Evolutionary conservation across 2,797 vertebrate genomes (phyloP).

Genomic region (Apodemus agrarius): DNA sequence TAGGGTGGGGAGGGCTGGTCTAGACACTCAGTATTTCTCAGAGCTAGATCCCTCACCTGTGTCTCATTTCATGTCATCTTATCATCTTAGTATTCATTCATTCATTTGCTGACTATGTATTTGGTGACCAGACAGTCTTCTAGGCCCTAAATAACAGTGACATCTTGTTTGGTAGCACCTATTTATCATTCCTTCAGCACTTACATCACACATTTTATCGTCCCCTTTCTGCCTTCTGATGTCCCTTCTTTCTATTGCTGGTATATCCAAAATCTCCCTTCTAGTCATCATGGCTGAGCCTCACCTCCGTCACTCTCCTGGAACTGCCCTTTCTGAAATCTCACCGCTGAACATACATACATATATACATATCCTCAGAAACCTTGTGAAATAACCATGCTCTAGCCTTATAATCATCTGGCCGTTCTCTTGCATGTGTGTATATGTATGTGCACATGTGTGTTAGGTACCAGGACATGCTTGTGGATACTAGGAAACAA

Average conservation of each 20-base stretch:
- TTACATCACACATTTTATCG: not conserved
- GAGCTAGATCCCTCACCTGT: not conserved
- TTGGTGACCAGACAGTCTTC: not conserved
- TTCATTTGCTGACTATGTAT: not conserved
- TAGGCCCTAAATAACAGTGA: not conserved
- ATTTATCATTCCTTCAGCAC: not conserved
- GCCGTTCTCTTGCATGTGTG: not conserved
- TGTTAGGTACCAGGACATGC: not conserved
- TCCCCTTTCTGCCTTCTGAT: not conserved
- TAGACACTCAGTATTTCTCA: not conserved
- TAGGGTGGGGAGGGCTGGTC: not conserved
- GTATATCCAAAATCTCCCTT: not conserved
- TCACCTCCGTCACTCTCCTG: accelerated
- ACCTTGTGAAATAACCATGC: not conserved
- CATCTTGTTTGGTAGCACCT: too few species aligned
- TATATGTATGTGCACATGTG: not conserved
- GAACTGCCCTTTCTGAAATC: not conserved
- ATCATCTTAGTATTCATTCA: not conserved
- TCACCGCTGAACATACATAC: not conserved
- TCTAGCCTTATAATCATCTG: not conserved
- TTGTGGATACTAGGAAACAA: not conserved
- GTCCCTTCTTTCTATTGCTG: not conserved
- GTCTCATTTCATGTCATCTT: not conserved
- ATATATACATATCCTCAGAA: not conserved
- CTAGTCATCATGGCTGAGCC: too few species aligned